A percentile compares a stretch with the other conserved stretches of the same genome.
phyloP scores from a whole-genome alignment of 2,888 invertebrate genomes.

The Tenodera sinensis region DNA sequence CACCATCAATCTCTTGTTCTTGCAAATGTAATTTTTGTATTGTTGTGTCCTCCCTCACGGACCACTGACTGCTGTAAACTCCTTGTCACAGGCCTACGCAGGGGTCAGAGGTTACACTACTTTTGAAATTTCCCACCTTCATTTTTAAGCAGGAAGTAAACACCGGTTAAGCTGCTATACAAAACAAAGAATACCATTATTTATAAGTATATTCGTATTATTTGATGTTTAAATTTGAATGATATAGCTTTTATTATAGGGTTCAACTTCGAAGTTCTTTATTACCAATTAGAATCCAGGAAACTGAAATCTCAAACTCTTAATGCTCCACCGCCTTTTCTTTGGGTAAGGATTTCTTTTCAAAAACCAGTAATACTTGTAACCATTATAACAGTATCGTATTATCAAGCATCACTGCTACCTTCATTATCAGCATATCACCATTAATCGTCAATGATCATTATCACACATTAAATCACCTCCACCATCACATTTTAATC shows the following conservation, averaged over 20 bases:
- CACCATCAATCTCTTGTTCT: background rate
- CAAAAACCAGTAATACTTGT: too few species aligned
- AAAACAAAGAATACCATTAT: background rate
- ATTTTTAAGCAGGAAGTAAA: background rate
- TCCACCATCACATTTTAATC: too few species aligned
- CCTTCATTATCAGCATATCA: too few species aligned
- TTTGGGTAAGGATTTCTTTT: too few species aligned
- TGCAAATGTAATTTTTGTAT: background rate
- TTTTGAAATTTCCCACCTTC: background rate
- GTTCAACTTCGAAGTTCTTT: too few species aligned
- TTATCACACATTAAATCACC: too few species aligned
- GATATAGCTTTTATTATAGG: background rate
- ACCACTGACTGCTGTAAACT: background rate
- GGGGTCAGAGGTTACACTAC: background rate
- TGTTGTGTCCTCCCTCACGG: background rate
- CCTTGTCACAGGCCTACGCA: background rate
- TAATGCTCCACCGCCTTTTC: too few species aligned
- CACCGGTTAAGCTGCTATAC: background rate
- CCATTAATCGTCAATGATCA: too few species aligned
- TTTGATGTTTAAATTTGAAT: background rate
- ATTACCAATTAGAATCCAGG: too few species aligned
- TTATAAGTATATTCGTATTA: background rate
- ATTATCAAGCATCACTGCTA: too few species aligned
- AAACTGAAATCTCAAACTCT: too few species aligned
- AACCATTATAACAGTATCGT: too few species aligned